Base-by-base conservation (phyloP, 2,888 invertebrate species). In the Dicycla oo region DNA sequence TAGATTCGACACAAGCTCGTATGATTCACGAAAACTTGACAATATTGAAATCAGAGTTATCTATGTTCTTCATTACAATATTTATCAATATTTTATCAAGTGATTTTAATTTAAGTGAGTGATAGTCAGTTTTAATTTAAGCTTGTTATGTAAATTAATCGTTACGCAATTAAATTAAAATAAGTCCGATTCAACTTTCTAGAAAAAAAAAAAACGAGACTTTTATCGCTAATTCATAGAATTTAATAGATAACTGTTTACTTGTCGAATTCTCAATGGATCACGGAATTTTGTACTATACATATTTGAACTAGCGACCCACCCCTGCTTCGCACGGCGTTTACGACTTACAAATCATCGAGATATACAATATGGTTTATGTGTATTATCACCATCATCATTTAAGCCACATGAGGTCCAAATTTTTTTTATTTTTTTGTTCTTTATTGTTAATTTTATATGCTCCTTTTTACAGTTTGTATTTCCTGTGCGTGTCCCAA, bases 151-250 rank as follows among this genome's bases (percentile, higher is more conserved):
- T 34, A 51, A 75, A 45, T 38, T 18, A 45, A n/a, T 34, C 5
- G 66, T 75, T 70, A 60, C 54, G 57, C 26, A 75, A 75, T 56
- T 60, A 20, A 63, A 75, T 49, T 54, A 10, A 53, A 69, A 53
- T 18, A 53, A 43, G 47, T 38, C 18, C 53, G 56, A 13, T 69
- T 40, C 54, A 1, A 38, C 40, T 58, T 63, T 78, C 73, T 78
- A 58, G 26, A 18, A 56, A 56, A 56, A 56, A 56, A 56, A 51
- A 54, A 74, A 69, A 74, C n/a, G 69, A 49, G 11, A 20, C 15
- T n/a, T 30, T 77, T 75, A 78, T 80, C 57, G 57, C 0, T 40
- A 45, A 47, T 54, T 69, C 43, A 43, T 54, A 80, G 65, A 54
- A 66, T 62, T 23, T 30, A 23, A 30, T n/a, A 56, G 45, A 78